Percentiles rank a stretch among this genome's conserved stretches.
Conservation (phyloP, 2,797 vertebrate genomes). For the Picus viridis region DNA sequence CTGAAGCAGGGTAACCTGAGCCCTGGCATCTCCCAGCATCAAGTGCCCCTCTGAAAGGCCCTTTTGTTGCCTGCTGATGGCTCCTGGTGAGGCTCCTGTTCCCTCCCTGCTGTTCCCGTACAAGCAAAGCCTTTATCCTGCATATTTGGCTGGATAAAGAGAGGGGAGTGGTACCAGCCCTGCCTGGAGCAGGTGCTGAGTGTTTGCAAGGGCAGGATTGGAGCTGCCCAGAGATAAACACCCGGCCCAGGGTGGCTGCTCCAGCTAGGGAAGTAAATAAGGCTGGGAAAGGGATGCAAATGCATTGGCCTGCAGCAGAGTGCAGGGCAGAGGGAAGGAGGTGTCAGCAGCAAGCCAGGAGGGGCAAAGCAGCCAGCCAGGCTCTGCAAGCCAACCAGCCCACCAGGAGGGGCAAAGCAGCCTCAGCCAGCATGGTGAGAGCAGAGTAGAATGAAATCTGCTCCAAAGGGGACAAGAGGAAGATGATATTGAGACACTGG, state of each 20-base stretch:
- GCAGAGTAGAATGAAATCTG: not conserved
- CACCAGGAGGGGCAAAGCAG: not conserved
- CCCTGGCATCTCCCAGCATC: not conserved
- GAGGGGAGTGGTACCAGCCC: not conserved
- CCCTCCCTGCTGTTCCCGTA: not conserved
- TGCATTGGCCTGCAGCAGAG: not conserved
- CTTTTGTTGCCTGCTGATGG: constrained; percentile 14
- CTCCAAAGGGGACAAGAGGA: not conserved
- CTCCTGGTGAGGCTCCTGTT: not conserved
- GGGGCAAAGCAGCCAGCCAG: not conserved
- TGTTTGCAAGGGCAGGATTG: not conserved
- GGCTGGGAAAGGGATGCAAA: not conserved
- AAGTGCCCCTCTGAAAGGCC: constrained; percentile 11
- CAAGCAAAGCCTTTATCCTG: not conserved
- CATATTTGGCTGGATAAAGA: not conserved
- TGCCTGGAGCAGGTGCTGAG: rapidly evolving
- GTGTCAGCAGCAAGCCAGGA: not conserved
- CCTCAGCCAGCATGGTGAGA: not conserved
- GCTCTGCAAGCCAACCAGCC: not conserved
- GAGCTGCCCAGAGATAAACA: not conserved
- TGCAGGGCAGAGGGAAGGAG: rapidly evolving
- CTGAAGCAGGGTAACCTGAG: not conserved
- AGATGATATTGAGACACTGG: too few relatives aligned
- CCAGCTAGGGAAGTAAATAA: not conserved
- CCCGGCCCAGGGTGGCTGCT: not conserved